Evolutionary conservation across 2,797 vertebrate species (phyloP).

Genomic region (Pogonophryne albipinna): DNA sequence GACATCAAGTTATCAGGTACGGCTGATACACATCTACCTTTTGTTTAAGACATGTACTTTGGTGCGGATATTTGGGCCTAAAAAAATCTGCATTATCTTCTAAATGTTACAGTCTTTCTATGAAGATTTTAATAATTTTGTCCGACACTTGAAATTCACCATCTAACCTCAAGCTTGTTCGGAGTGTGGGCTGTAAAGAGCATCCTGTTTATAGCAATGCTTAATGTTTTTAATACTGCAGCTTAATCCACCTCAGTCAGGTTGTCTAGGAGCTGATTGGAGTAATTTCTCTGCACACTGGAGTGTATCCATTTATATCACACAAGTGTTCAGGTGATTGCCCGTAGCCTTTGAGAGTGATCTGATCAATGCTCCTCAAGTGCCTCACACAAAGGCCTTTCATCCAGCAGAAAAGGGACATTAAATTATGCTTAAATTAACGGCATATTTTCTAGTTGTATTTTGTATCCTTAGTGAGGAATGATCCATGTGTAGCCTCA

Average conservation of each 20-base stretch:
- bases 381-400: constrained; percentile 13
- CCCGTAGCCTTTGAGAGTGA: constrained; percentile 37
- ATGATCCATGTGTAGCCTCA: constrained; percentile 1
- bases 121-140: not conserved
- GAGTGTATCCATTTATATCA: constrained; percentile 32
- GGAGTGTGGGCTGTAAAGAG: constrained; percentile 6
- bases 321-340: constrained; percentile 46
- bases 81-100: not conserved
- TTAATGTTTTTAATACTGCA: constrained; percentile 16
- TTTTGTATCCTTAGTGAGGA: constrained; percentile 4
- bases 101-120: not conserved
- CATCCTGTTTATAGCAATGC: constrained; percentile 7
- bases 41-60: not conserved
- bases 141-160: constrained; percentile 9
- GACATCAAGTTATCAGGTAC: constrained; percentile 95
- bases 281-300: constrained; percentile 47
- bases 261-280: constrained; percentile 42
- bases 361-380: constrained; percentile 37
- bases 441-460: not conserved
- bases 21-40: not conserved
- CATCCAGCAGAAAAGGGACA: not conserved
- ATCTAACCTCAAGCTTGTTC: constrained; percentile 5
- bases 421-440: constrained; percentile 7
- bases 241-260: constrained; percentile 7
- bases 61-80: not conserved